A percentile compares a stretch with the other conserved stretches of the same genome.
Conservation (phyloP, 2,113 vertebrate species). For the Illadopsis cleaveri region DNA sequence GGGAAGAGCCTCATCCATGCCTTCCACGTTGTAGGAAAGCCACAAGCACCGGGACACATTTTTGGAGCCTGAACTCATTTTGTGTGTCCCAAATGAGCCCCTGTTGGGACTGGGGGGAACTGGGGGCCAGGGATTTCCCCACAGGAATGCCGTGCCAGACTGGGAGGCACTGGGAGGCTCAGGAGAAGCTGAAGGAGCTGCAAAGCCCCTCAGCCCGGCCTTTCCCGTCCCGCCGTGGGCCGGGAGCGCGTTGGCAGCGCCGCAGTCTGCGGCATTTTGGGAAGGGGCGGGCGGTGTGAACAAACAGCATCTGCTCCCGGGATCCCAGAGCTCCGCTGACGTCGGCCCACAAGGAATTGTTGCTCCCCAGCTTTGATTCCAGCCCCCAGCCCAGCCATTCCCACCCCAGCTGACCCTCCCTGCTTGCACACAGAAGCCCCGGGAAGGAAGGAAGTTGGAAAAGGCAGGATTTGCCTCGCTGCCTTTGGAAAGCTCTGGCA, state of each 20-base stretch:
- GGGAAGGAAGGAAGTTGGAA: accelerated
- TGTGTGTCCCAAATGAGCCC: accelerated
- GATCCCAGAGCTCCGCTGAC: background rate
- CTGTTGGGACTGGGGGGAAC: accelerated
- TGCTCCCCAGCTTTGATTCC: background rate
- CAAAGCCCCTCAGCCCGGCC: background rate
- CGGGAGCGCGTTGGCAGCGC: background rate
- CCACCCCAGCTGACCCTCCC: background rate
- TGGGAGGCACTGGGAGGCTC: background rate
- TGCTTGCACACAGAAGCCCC: accelerated
- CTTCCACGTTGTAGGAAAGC: background rate
- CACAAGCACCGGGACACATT: accelerated
- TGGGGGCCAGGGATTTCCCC: background rate
- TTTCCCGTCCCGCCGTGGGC: background rate
- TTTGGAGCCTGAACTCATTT: background rate
- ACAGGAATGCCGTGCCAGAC: background rate
- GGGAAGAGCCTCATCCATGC: background rate
- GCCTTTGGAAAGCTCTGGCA: background rate
- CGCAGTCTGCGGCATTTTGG: background rate
- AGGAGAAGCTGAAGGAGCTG: background rate
- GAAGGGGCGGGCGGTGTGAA: background rate
- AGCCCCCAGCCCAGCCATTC: background rate
- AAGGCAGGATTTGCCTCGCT: background rate
- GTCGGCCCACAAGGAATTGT: background rate
- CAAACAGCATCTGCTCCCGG: conserved; percentile 18